These are phyloP conservation scores for Calypte anna DNA, from an alignment of 2,113 vertebrate species.

Conservation along the genomic window DNA sequence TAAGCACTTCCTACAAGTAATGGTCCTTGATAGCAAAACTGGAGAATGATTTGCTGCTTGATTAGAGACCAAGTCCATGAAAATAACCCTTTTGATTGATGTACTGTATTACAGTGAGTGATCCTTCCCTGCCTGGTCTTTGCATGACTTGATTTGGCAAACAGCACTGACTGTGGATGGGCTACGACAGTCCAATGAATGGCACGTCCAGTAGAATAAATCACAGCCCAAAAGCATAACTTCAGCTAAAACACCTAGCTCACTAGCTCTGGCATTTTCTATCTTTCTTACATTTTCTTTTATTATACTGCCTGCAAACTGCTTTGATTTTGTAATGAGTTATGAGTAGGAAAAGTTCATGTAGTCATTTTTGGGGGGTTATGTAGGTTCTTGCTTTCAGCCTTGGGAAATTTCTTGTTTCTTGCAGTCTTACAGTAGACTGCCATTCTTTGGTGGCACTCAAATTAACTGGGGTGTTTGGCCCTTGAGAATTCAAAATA, in stretches of 20 bases:
- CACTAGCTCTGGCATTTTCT: not conserved
- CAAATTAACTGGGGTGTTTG: not conserved
- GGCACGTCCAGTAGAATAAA: conserved; percentile 28
- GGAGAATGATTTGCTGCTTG: conserved; percentile 62
- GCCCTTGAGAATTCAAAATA: conserved; percentile 33
- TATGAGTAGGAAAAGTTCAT: not conserved
- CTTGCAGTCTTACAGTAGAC: not conserved
- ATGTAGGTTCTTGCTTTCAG: not conserved
- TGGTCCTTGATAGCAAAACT: conserved; percentile 55
- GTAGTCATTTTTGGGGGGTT: not conserved
- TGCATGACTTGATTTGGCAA: conserved; percentile 65
- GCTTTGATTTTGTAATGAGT: not conserved
- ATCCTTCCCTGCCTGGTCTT: conserved; percentile 43
- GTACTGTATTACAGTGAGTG: conserved; percentile 25
- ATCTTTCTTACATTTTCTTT: not conserved
- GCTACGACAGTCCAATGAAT: not conserved
- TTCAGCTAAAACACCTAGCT: not conserved
- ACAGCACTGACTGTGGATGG: conserved; percentile 28
- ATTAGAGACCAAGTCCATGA: conserved; percentile 49
- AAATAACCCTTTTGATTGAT: conserved; percentile 56
- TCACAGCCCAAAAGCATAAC: not conserved
- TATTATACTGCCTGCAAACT: not conserved
- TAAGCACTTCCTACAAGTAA: conserved; percentile 60
- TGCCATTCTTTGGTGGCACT: not conserved
- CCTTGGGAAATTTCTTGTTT: not conserved